A percentile compares a stretch with the other conserved stretches of the same genome.
These are phyloP conservation scores for Acrobeloides nanus DNA, from an alignment of 2,888 invertebrate species.

Conservation along the genomic window DNA sequence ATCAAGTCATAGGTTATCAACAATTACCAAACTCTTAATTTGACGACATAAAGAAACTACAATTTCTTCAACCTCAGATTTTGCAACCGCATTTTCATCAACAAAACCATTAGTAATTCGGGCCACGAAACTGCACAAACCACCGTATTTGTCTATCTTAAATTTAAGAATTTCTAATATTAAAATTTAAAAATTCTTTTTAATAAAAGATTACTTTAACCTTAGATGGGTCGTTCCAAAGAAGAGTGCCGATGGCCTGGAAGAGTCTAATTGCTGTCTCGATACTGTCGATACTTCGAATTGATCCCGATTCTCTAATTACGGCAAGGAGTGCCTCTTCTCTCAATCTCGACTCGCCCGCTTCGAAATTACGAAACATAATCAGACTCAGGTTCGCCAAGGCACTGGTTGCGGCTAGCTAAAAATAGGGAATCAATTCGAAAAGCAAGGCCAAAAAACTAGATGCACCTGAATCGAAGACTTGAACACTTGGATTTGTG, in stretches of 20 bases:
- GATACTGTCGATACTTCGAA: slow-evolving; percentile 9
- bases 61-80: too few species aligned
- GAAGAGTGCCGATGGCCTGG: slow-evolving; percentile 70
- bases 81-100: too few species aligned
- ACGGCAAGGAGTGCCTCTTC: slow-evolving; percentile 42
- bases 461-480: slow-evolving; percentile 23
- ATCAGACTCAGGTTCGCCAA: slow-evolving; percentile 38
- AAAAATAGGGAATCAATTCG: slow-evolving; percentile 5
- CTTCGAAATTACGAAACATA: slow-evolving; percentile 30
- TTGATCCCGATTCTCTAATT: slow-evolving; percentile 17
- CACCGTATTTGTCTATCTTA: too few species aligned
- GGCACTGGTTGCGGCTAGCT: slow-evolving; percentile 36
- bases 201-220: too few species aligned
- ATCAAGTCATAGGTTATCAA: too few species aligned
- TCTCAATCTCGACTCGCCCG: slow-evolving; percentile 33
- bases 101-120: too few species aligned
- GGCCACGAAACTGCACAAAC: too few species aligned
- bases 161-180: too few species aligned
- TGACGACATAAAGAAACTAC: too few species aligned
- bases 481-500: slow-evolving; percentile 19
- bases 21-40: too few species aligned
- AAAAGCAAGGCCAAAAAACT: background rate
- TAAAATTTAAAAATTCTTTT: too few species aligned
- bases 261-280: slow-evolving; percentile 65
- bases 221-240: slow-evolving; percentile 37